Evolutionary conservation across 2,797 vertebrate genomes (phyloP).

Genomic region (Huso huso): DNA sequence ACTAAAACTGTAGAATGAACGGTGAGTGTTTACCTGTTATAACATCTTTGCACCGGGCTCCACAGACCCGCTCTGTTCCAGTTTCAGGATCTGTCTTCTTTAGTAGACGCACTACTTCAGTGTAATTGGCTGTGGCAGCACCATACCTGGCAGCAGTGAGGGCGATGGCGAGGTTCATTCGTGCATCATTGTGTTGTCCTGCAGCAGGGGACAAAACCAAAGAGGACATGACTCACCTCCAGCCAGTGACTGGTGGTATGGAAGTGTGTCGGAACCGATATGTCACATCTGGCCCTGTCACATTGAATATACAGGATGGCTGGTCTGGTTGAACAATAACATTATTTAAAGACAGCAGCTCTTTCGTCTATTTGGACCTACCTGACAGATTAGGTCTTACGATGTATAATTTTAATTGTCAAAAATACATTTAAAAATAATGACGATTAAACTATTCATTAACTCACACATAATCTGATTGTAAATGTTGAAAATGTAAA

Average conservation of each 20-base stretch:
- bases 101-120: slow-evolving; percentile 78
- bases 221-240: slow-evolving; percentile 84
- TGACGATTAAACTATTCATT: too few relatives aligned
- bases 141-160: slow-evolving; percentile 90
- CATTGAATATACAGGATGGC: slow-evolving; percentile 64
- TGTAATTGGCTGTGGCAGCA: slow-evolving; percentile 88
- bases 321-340: slow-evolving; percentile 51
- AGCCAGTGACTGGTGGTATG: slow-evolving; percentile 77
- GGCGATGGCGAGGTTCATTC: slow-evolving; percentile 85
- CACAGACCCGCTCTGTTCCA: slow-evolving; percentile 63
- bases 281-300: slow-evolving; percentile 93
- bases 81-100: slow-evolving; percentile 62
- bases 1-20: slow-evolving; percentile 1
- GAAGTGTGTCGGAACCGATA: slow-evolving; percentile 91
- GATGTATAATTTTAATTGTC: background rate
- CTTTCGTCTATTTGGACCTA: slow-evolving; percentile 40
- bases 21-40: slow-evolving; percentile 63
- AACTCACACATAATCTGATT: too few relatives aligned
- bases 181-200: slow-evolving; percentile 89
- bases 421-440: too few relatives aligned
- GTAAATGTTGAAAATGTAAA: too few relatives aligned
- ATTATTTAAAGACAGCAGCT: slow-evolving; percentile 63
- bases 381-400: background rate
- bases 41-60: slow-evolving; percentile 72
- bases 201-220: slow-evolving; percentile 58